Base-by-base conservation (phyloP, 2,888 invertebrate species). In the Hydroisotoma schaefferi region DNA sequence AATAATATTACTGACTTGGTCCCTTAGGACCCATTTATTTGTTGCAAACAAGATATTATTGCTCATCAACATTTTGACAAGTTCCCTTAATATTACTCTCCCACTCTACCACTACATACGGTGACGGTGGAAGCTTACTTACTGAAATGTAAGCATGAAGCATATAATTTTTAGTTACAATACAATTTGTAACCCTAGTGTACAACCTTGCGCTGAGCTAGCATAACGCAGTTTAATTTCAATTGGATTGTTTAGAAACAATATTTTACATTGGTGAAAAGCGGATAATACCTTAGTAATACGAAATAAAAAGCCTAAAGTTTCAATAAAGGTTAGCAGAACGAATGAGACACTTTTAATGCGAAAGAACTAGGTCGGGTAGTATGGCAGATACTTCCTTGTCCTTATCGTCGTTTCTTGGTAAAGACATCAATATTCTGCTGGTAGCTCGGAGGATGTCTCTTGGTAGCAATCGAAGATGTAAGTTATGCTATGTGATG, bases 391-490 rank as follows among this genome's bases (percentile, higher is more conserved):
- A n/a, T n/a, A n/a, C n/a, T n/a, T n/a, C n/a, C n/a, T n/a, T n/a
- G n/a, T n/a, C n/a, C n/a, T n/a, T n/a, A n/a, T n/a, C n/a, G n/a
- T n/a, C n/a, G n/a, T n/a, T n/a, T n/a, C n/a, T 20, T 53, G 27
- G 38, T 26, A 20, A 26, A 40, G 43, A 53, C 53, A 53, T 53
- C 53, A 53, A 53, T 53, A 53, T 53, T 53, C 53, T 40, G 53
- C 43, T 26, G 53, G 53, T 40, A 43, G 53, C 23, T 40, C 43
- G 26, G 38, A 40, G 22, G 26, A 29, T 40, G 52, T 58, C 58
- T 58, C 58, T 28, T 58, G 58, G 58, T 58, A 46, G 58, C 53
- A 52, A 58, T 58, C 53, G 46, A 58, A 53, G 53, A 25, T 58
- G 46, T 53, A 52, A 52, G 58, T 52, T 58, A 53, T 53, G 53